Evolutionary conservation across 2,888 invertebrate species (phyloP), one percentile per base, ranked within the genome.

Genomic region (Nowickia ferox): DNA sequence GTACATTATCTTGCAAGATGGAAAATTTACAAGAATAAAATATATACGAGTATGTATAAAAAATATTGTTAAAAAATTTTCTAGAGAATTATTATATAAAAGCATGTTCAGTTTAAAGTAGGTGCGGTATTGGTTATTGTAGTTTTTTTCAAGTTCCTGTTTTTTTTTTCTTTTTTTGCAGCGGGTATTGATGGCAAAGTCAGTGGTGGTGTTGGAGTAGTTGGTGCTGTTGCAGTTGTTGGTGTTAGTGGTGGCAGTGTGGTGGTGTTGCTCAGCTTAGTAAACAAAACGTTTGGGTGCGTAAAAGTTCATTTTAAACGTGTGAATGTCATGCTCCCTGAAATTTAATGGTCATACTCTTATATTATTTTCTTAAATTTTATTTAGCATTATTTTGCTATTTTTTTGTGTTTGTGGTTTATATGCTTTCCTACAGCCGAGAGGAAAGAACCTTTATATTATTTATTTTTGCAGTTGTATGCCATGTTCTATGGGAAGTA

Each of bases 261-360:
- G 38, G 6, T 30, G 30, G n/a, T 79, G 80, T 61, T 81, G 79
- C 46, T 63, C 17, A 61, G 71, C 66, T 78, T 82, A 53, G 85
- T 40, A 69, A 63, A 85, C 85, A 85, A 85, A 86, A 83, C 83
- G 79, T 86, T 86, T 86, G 85, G 85, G 85, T 86, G 85, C 85
- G 85, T 86, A 86, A 86, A 83, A 86, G 85, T 86, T 86, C 85
- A 86, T 76, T 79, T 86, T 75, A 86, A 86, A 86, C 85, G 85
- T 86, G 85, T 86, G 85, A 86, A 86, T 86, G 85, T 83, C 83
- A 86, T 86, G 85, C 85, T 86, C 85, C 85, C 83, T 86, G 85
- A 86, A 86, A 86, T 86, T 86, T 86, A 86, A 86, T 86, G 85
- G 85, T 86, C 85, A 86, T 86, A 83, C 61, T 86, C 65, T 75